Evolutionary conservation across 2,888 invertebrate species (phyloP).

Genomic region (Agrotis exclamationis): DNA sequence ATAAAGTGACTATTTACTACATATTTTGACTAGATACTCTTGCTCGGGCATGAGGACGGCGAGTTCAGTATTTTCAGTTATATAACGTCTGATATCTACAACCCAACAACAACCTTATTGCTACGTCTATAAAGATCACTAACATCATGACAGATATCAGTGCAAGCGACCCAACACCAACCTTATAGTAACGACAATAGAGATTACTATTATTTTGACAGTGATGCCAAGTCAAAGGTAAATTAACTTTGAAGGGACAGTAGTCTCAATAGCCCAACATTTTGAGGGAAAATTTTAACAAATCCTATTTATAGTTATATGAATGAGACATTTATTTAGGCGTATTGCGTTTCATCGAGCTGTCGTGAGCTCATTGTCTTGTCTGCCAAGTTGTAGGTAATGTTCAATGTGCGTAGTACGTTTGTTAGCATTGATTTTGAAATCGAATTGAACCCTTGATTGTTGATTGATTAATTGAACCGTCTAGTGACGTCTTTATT

Average conservation of each 20-base stretch:
- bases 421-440: constrained; percentile 27
- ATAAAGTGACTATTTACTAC: neutral
- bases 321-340: constrained; percentile 59
- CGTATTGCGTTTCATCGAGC: constrained; percentile 31
- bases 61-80: no score
- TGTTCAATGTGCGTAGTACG: constrained; percentile 11
- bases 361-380: constrained; percentile 42
- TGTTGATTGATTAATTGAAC: constrained; percentile 14
- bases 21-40: neutral
- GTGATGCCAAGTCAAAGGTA: no score
- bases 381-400: constrained; percentile 54
- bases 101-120: no score
- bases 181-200: no score
- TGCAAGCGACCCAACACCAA: no score
- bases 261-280: neutral
- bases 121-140: no score
- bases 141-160: no score
- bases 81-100: no score
- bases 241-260: no score
- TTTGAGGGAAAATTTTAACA: constrained; percentile 25
- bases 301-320: constrained; percentile 30
- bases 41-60: no score
- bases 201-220: no score
- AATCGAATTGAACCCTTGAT: constrained; percentile 15
- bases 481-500: neutral